These are phyloP conservation scores for Drosophila malerkotliana DNA, from an alignment of 1,140 invertebrate genomes.

Conservation along the genomic window DNA sequence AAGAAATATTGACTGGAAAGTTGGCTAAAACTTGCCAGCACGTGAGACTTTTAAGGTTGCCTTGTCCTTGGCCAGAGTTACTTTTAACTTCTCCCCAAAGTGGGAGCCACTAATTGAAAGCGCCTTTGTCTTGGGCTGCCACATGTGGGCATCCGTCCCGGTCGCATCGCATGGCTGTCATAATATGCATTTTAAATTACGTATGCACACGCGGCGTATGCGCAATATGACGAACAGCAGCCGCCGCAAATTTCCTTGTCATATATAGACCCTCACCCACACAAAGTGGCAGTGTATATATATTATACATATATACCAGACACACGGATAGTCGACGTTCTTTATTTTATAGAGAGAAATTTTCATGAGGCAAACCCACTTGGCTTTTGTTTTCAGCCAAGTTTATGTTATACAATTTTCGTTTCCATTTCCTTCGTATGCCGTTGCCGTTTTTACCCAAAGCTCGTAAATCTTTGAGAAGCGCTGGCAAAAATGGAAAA, in stretches of 20 bases:
- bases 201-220: slow-evolving; percentile 65
- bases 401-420: slow-evolving; percentile 66
- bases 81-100: slow-evolving; percentile 11
- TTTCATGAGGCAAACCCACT: slow-evolving; percentile 24
- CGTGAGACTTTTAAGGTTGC: slow-evolving; percentile 20
- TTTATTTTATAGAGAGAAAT: slow-evolving; percentile 31
- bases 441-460: slow-evolving; percentile 24
- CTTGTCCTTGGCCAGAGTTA: slow-evolving; percentile 32
- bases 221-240: slow-evolving; percentile 62
- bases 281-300: neutral
- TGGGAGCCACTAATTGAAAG: slow-evolving; percentile 26
- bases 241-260: slow-evolving; percentile 52
- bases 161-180: slow-evolving; percentile 31
- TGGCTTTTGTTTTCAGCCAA: slow-evolving; percentile 59
- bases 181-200: slow-evolving; percentile 64
- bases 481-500: slow-evolving; percentile 68
- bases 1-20: slow-evolving; percentile 44
- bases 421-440: slow-evolving; percentile 38
- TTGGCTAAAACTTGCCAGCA: slow-evolving; percentile 16
- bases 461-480: slow-evolving; percentile 71
- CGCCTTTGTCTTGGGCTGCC: slow-evolving; percentile 16
- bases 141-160: slow-evolving; percentile 13
- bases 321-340: slow-evolving; percentile 13
- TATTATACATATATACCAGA: slow-evolving; percentile 1
- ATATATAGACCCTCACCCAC: slow-evolving; percentile 9